These are phyloP conservation scores for Planococcus citri DNA, from an alignment of 1,140 invertebrate genomes.

Conservation along the genomic window DNA sequence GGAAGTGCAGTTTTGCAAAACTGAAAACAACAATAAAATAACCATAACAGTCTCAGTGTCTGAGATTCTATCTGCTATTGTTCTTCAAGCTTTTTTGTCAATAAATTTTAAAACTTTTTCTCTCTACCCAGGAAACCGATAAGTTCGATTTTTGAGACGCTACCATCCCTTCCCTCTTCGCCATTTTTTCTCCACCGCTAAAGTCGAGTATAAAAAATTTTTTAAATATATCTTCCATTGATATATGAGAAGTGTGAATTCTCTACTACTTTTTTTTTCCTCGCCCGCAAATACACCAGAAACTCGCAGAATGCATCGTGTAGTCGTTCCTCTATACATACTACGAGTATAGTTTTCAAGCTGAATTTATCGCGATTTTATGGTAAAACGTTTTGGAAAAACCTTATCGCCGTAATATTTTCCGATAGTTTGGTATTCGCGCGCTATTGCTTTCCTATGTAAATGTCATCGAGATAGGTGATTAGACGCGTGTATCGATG, in stretches of 20 bases:
- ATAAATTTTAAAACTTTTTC: neutral
- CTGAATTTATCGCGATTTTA: neutral
- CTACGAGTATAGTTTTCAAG: neutral
- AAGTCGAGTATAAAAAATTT: neutral
- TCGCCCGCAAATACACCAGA: neutral
- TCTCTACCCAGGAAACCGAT: neutral
- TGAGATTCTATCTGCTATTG: neutral
- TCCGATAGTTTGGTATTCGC: neutral
- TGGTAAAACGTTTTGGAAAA: neutral
- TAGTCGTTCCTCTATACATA: no score
- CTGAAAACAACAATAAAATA: conserved; percentile 8
- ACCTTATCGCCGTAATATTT: neutral
- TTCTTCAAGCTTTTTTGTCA: conserved; percentile 5
- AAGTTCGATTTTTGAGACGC: neutral
- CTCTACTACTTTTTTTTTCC: no score
- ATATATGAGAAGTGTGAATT: conserved; percentile 5
- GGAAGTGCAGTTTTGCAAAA: conserved; percentile 6
- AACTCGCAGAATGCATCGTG: no score
- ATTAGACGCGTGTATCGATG: neutral
- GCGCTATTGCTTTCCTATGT: conserved; percentile 1
- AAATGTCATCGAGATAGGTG: neutral
- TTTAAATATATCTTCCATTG: neutral
- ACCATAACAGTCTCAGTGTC: neutral
- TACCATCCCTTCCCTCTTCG: neutral
- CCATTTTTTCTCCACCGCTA: neutral